Conservation (phyloP, 2,888 invertebrate genomes). For the Drosophila prolongata region DNA sequence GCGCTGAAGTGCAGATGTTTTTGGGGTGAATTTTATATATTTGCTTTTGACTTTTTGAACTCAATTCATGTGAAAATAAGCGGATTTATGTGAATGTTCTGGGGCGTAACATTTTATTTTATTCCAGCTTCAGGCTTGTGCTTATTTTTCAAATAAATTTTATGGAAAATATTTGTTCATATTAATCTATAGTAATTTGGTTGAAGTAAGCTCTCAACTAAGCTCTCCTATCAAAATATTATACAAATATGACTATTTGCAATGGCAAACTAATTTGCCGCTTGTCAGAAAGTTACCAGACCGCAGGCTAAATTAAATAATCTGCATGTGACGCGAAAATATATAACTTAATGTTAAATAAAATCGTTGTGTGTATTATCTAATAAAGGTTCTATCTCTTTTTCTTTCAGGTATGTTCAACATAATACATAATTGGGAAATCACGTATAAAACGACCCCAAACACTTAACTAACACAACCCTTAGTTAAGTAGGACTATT, state of each 20-base stretch:
- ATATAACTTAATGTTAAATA: neutral
- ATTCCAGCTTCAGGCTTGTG: constrained; percentile 1
- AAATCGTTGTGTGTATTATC: neutral
- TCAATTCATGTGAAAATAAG: constrained; percentile 50
- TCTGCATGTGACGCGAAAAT: neutral
- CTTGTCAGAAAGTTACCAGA: neutral
- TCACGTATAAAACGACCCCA: constrained; percentile 5
- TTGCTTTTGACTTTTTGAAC: constrained; percentile 43
- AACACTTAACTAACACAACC: constrained; percentile 1
- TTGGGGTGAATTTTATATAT: constrained; percentile 31
- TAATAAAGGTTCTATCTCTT: constrained; percentile 7
- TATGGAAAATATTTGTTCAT: neutral
- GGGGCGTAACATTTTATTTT: constrained; percentile 9
- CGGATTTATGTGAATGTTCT: constrained; percentile 23
- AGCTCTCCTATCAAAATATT: constrained; percentile 38
- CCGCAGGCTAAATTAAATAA: neutral
- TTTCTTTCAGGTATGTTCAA: constrained; percentile 61
- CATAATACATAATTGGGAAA: constrained; percentile 27
- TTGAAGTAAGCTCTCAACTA: neutral
- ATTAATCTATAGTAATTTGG: constrained; percentile 22
- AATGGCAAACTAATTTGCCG: constrained; percentile 7
- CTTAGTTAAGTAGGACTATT: constrained; percentile 5
- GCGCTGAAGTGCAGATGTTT: constrained; percentile 40
- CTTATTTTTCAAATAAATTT: constrained; percentile 31
- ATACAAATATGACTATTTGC: constrained; percentile 8